Percentiles rank a stretch among this genome's conserved stretches.
These are phyloP conservation scores for Oplegnathus fasciatus DNA, from an alignment of 2,113 vertebrate species.

Conservation along the genomic window DNA sequence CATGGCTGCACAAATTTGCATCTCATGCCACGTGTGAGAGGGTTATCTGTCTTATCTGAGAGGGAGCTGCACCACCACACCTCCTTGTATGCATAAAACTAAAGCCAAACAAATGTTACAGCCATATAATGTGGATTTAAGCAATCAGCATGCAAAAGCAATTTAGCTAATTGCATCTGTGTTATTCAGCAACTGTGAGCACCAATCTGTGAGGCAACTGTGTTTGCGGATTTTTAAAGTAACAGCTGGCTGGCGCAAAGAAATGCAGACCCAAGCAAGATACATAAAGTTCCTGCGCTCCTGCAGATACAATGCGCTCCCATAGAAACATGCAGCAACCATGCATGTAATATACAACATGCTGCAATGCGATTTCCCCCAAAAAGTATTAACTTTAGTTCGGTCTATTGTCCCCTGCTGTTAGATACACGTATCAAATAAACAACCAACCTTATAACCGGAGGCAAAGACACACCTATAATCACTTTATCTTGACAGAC, in stretches of 20 bases:
- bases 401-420: not conserved
- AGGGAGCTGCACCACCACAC: not conserved
- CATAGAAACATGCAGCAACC: not conserved
- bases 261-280: not conserved
- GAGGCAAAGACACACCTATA: constrained; percentile 5
- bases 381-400: not conserved
- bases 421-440: not conserved
- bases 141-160: not conserved
- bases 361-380: not conserved
- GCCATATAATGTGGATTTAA: not conserved
- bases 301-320: not conserved
- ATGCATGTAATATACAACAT: not conserved
- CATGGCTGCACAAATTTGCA: constrained; percentile 21
- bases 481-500: constrained; percentile 4
- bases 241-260: not conserved
- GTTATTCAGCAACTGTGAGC: not conserved
- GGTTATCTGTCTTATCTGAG: not conserved
- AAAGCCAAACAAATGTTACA: not conserved
- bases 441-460: constrained; percentile 12
- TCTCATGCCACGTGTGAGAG: not conserved
- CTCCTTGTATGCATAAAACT: not conserved
- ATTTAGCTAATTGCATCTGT: not conserved
- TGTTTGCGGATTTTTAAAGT: not conserved
- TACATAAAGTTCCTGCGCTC: not conserved
- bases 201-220: not conserved